Evolutionary conservation across 2,888 invertebrate genomes (phyloP).

Genomic region (Drosophila koepferae): DNA sequence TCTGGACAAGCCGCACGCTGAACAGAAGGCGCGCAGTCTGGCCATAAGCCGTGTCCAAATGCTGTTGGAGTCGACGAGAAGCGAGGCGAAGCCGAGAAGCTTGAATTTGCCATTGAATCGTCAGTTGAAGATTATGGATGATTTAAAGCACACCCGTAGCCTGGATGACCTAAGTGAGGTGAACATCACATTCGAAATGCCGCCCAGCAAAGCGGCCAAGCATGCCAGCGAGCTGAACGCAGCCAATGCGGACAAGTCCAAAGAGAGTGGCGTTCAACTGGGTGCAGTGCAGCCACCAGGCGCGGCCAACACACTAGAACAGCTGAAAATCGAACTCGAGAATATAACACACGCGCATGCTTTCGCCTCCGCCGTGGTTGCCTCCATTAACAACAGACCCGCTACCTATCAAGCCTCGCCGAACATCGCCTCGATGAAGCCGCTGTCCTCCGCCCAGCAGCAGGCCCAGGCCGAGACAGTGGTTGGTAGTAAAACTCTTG

Average conservation of each 20-base stretch:
- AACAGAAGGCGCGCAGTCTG: slow-evolving; percentile 49
- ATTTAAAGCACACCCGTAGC: slow-evolving; percentile 72
- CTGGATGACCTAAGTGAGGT: slow-evolving; percentile 71
- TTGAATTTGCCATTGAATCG: slow-evolving; percentile 75
- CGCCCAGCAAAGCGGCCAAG: slow-evolving; percentile 50
- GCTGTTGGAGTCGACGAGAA: slow-evolving; percentile 61
- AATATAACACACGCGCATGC: slow-evolving; percentile 87
- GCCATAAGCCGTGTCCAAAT: slow-evolving; percentile 65
- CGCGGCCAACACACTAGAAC: slow-evolving; percentile 86
- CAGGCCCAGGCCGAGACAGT: slow-evolving; percentile 62
- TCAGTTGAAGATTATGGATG: slow-evolving; percentile 76
- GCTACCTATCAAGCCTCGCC: slow-evolving; percentile 67
- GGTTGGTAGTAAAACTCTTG: slow-evolving; percentile 46
- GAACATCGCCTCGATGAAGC: slow-evolving; percentile 57
- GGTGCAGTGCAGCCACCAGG: slow-evolving; percentile 50
- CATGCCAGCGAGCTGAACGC: slow-evolving; percentile 19
- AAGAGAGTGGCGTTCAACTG: slow-evolving; percentile 48
- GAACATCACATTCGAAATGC: slow-evolving; percentile 76
- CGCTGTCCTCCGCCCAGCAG: slow-evolving; percentile 65
- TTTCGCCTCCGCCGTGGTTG: slow-evolving; percentile 77
- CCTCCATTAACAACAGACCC: slow-evolving; percentile 64
- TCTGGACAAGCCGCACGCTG: slow-evolving; percentile 43
- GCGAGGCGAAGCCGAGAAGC: slow-evolving; percentile 72
- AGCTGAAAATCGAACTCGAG: slow-evolving; percentile 87
- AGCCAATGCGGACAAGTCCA: slow-evolving; percentile 53